Base-by-base conservation (phyloP, 37 sponge, comb jelly and placozoan genomes). In the Bolinopsis microptera region DNA sequence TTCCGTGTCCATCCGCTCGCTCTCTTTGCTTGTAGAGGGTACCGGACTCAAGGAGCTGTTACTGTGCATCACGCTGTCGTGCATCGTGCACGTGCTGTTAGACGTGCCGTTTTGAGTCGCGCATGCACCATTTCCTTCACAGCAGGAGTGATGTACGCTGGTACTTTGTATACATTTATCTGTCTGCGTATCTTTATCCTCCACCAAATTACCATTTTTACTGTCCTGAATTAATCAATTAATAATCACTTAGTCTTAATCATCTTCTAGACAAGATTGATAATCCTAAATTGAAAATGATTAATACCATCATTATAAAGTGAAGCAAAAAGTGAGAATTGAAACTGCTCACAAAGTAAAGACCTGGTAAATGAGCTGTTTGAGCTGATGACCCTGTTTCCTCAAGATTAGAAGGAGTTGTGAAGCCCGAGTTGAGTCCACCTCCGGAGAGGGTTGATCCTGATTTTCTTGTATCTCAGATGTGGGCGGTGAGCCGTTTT, bases 151-250 rank as follows among this genome's bases (percentile, higher is more conserved):
- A 5, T 48, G 61, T 13, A 48, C 61, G 9, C 13, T 13, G 13
- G 13, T 13, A 18, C 13, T 13, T 18, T 48, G 61, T 18, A 13
- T 5, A 48, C 13, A 13, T 13, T 48, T 48, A 18, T 77, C 80
- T 21, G 80, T 77, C 33, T 77, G 80, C 5, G 80, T 77, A 36
- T 77, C 80, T 35, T 77, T 77, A 35, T 77, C 80, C 32, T 77
- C 80, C 21, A 32, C 27, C 3, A 32, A 32, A 35, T 77, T 27
- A 33, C 80, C 80, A 18, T 77, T 77, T 36, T 77, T 48, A 48
- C 13, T 48, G 61, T 48, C 61, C 61, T 48, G 61, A 48, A 48
- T 48, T 5, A 48, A 48, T 48, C n/a, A n/a, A n/a, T n/a, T n/a
- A n/a, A n/a, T n/a, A n/a, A n/a, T n/a, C n/a, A n/a, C n/a, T n/a